Evolutionary conservation across 2,888 invertebrate species (phyloP).

Genomic region (Drosophila meridionalis): DNA sequence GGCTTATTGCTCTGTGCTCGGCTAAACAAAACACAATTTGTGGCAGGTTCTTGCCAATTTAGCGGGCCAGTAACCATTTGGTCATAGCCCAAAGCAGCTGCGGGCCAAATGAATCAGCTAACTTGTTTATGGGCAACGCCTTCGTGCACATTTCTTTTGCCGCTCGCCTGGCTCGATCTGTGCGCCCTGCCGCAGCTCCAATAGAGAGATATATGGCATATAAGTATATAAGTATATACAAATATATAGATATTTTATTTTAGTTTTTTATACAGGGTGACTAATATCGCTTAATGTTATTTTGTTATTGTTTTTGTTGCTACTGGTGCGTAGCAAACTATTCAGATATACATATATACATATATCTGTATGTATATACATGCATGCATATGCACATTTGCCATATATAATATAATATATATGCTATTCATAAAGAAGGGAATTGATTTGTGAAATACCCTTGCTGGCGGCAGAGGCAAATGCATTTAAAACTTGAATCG

Average conservation of each 20-base stretch:
- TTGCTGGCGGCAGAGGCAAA: not conserved
- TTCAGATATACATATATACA: not conserved
- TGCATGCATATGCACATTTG: not conserved
- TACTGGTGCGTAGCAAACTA: not conserved
- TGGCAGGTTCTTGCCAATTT: slow-evolving; percentile 33
- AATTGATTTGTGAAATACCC: slow-evolving; percentile 4
- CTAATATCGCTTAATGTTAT: not conserved
- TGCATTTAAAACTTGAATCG: slow-evolving; percentile 6
- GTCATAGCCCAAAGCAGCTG: slow-evolving; percentile 32
- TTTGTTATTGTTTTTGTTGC: not conserved
- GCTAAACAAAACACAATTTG: slow-evolving; percentile 10
- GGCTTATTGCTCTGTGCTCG: slow-evolving; percentile 1
- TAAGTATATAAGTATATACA: not conserved
- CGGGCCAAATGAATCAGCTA: slow-evolving; percentile 42
- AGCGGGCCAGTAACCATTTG: slow-evolving; percentile 11
- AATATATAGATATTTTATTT: not conserved
- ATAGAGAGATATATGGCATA: not conserved
- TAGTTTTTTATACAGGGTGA: not conserved
- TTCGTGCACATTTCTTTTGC: slow-evolving; percentile 10
- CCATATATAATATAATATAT: slow-evolving; percentile 1
- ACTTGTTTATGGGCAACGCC: slow-evolving; percentile 39
- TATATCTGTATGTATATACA: no score
- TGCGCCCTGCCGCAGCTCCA: slow-evolving; percentile 9
- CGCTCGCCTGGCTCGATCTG: slow-evolving; percentile 3
- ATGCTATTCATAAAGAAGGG: not conserved